Base-by-base conservation (phyloP, 1,140 invertebrate species). In the Penaeus vannamei region DNA sequence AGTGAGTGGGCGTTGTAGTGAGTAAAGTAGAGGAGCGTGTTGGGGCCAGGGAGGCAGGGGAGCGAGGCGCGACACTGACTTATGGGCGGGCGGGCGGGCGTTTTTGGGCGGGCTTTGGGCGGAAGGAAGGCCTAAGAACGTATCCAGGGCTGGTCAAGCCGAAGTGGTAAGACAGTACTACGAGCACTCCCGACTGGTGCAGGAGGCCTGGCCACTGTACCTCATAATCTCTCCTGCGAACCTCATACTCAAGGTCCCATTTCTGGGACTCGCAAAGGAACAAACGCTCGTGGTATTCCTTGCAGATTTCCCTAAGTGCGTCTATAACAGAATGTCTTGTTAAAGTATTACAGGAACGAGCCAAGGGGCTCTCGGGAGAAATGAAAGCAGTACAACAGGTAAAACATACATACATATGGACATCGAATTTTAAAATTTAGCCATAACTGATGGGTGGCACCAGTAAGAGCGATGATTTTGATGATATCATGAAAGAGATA, bases 221-320 rank as follows among this genome's bases (percentile, higher is more conserved):
- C 97, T 99, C 98, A 95, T 96, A 97, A 95, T 99, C 98, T 96
- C 97, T 98, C 95, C 97, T 98, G 95, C 97, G 96, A 94, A 99
- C 97, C 96, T 98, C 97, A 95, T 97, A 96, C 96, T 99, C 98
- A 96, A 99, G 98, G 96, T 99, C 98, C 96, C 98, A 99, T 95
- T 99, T 98, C 95, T 98, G 97, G 95, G 97, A 97, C 95, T 99
- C 98, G 95, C 98, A 97, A 95, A 96, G 95, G 95, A 96, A 96
- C 95, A 99, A 96, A 95, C 97, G 97, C 94, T 97, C 96, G 96
- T 97, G 96, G 96, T 99, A 97, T 94, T 98, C 96, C 95, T 97
- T 96, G 95, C 97, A 96, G 95, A 98, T 96, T 95, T 95, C 95
- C 95, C 96, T 96, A 94, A 97, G 95, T 94, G 95, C 94, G 93